phyloP scores from a whole-genome alignment of 2,888 invertebrate genomes.

The Drosophila tanythrix region DNA sequence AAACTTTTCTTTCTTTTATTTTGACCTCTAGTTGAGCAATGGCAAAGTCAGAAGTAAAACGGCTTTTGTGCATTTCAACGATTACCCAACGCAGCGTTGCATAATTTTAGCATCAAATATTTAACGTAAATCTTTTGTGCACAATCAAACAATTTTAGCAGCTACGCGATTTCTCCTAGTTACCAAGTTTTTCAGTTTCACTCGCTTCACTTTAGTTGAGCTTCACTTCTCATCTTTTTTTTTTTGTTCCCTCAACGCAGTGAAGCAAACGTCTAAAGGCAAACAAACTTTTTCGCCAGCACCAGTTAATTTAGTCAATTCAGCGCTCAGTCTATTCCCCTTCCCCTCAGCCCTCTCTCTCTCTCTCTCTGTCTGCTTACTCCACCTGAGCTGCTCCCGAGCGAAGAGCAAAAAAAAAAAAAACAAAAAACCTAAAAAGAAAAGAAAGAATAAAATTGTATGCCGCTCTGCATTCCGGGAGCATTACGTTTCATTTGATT shows the following conservation, averaged over 20 bases:
- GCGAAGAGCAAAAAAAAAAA: slow-evolving; percentile 7
- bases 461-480: slow-evolving; percentile 49
- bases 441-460: slow-evolving; percentile 19
- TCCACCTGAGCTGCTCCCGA: slow-evolving; percentile 21
- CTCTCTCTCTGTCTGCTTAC: not conserved
- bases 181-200: slow-evolving; percentile 37
- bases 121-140: slow-evolving; percentile 78
- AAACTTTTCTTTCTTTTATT: slow-evolving; percentile 10
- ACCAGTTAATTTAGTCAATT: slow-evolving; percentile 79
- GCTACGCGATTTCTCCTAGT: slow-evolving; percentile 30
- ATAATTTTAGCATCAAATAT: slow-evolving; percentile 80
- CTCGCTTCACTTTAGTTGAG: slow-evolving; percentile 32
- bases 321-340: slow-evolving; percentile 43
- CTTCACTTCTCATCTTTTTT: slow-evolving; percentile 5
- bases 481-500: slow-evolving; percentile 71
- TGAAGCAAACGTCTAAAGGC: slow-evolving; percentile 70
- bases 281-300: slow-evolving; percentile 74
- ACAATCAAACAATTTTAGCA: slow-evolving; percentile 69
- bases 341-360: not conserved
- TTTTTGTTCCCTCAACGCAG: slow-evolving; percentile 34
- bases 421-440: no score
- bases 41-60: slow-evolving; percentile 49
- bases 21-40: slow-evolving; percentile 31
- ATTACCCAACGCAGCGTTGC: slow-evolving; percentile 77
- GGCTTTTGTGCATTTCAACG: slow-evolving; percentile 69